Evolutionary conservation across 2,888 invertebrate species (phyloP).

Genomic region (Agrotis clavis): DNA sequence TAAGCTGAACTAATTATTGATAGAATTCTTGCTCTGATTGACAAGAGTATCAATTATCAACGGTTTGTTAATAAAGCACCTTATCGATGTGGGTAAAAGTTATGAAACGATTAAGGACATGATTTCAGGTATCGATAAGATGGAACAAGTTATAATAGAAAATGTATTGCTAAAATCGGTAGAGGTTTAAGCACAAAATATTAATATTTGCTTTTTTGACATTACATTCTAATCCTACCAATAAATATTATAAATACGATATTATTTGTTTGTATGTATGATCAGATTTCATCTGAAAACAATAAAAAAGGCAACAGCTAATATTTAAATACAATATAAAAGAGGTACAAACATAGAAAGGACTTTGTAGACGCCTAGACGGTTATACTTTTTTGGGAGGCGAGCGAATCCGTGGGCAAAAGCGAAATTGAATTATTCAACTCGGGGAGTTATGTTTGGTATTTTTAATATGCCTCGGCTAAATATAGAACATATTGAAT

Average conservation of each 20-base stretch:
- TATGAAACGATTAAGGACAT: constrained; percentile 37
- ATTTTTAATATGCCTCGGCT: too few relatives aligned
- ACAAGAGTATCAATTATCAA: constrained; percentile 76
- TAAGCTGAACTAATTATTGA: constrained; percentile 72
- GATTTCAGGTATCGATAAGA: constrained; percentile 18
- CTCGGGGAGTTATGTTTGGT: background rate
- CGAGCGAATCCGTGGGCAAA: background rate
- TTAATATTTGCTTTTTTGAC: too few relatives aligned
- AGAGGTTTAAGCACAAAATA: background rate
- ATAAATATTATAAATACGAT: too few relatives aligned
- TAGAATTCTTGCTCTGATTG: constrained; percentile 73
- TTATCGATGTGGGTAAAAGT: constrained; percentile 34
- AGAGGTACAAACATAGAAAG: too few relatives aligned
- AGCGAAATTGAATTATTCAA: background rate
- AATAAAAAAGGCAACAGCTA: too few relatives aligned
- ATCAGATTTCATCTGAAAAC: too few relatives aligned
- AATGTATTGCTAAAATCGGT: background rate
- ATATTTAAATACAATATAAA: too few relatives aligned
- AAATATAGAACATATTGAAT: constrained; percentile 20
- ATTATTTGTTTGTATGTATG: too few relatives aligned
- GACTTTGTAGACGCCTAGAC: too few relatives aligned
- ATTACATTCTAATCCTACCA: too few relatives aligned
- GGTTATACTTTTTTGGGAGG: too few relatives aligned
- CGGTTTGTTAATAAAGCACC: constrained; percentile 50
- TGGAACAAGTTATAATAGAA: constrained; percentile 9